Evolutionary conservation across 2,113 vertebrate species (phyloP).

Genomic region (Otus sunia): DNA sequence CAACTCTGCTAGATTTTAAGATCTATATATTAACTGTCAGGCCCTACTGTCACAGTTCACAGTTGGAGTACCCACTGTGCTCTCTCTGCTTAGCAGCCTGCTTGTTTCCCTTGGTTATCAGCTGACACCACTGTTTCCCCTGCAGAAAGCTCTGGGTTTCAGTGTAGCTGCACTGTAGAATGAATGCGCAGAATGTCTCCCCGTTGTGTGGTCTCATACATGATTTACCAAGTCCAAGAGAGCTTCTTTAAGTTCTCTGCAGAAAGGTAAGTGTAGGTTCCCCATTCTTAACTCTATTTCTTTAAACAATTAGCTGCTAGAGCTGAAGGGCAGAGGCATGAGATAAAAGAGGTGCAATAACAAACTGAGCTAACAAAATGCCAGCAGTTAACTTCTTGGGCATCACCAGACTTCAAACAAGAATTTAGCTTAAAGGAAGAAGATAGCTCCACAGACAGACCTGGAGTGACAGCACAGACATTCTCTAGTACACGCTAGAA

Average conservation of each 20-base stretch:
- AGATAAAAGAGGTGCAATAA: neutral
- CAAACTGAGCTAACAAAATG: neutral
- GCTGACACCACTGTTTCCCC: neutral
- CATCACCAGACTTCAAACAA: neutral
- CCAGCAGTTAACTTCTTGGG: neutral
- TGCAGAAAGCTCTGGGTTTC: neutral
- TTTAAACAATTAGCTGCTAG: neutral
- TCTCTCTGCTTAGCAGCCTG: neutral
- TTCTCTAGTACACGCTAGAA: neutral
- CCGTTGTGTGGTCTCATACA: fast-evolving
- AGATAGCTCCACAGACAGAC: neutral
- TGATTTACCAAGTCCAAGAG: neutral
- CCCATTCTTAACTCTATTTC: neutral
- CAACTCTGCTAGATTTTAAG: neutral
- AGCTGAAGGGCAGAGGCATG: neutral
- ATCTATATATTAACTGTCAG: fast-evolving
- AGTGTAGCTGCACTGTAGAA: neutral
- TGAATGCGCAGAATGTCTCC: neutral
- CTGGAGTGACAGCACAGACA: neutral
- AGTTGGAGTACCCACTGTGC: neutral
- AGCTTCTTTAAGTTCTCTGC: neutral
- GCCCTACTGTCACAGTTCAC: neutral
- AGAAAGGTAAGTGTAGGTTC: neutral
- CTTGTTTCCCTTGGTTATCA: neutral
- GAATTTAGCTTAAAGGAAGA: neutral